Percentiles rank a stretch among this genome's conserved stretches.
Evolutionary conservation across 2,797 vertebrate species (phyloP).

Genomic region (Gambusia yucatana): DNA sequence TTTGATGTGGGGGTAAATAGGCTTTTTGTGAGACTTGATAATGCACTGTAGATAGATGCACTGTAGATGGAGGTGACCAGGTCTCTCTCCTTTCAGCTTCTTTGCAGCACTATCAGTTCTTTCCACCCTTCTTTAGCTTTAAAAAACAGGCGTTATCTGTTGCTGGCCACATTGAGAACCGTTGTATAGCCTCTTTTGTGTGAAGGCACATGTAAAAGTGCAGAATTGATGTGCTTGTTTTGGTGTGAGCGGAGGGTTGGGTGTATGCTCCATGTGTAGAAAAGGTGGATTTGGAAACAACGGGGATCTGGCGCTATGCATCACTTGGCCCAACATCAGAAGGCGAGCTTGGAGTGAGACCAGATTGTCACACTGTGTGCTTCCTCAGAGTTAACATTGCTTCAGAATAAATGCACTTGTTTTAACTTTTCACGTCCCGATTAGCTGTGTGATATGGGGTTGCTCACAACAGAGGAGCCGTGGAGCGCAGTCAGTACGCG

Average conservation of each 20-base stretch:
- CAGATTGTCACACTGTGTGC: not conserved
- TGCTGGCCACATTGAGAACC: conserved; percentile 65
- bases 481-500: conserved; percentile 48
- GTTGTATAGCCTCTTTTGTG: conserved; percentile 51
- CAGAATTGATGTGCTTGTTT: conserved; percentile 27
- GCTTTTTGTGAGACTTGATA: conserved; percentile 53
- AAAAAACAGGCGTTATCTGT: conserved; percentile 63
- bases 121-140: conserved; percentile 59
- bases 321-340: conserved; percentile 63
- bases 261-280: conserved; percentile 32
- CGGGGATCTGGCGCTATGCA: conserved; percentile 46
- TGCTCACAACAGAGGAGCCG: conserved; percentile 40
- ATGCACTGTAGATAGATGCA: conserved; percentile 32
- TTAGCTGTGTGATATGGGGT: conserved; percentile 40
- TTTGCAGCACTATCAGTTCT: conserved; percentile 56
- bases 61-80: conserved; percentile 51
- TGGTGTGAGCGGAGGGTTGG: conserved; percentile 7
- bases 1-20: conserved; percentile 38
- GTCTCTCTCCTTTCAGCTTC: conserved; percentile 43
- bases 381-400: conserved; percentile 19
- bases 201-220: conserved; percentile 34
- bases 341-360: conserved; percentile 49
- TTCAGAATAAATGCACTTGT: conserved; percentile 30
- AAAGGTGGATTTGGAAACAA: conserved; percentile 49
- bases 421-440: conserved; percentile 30